phyloP scores from a whole-genome alignment of 2,797 vertebrate species.

The Tadarida brasiliensis region DNA sequence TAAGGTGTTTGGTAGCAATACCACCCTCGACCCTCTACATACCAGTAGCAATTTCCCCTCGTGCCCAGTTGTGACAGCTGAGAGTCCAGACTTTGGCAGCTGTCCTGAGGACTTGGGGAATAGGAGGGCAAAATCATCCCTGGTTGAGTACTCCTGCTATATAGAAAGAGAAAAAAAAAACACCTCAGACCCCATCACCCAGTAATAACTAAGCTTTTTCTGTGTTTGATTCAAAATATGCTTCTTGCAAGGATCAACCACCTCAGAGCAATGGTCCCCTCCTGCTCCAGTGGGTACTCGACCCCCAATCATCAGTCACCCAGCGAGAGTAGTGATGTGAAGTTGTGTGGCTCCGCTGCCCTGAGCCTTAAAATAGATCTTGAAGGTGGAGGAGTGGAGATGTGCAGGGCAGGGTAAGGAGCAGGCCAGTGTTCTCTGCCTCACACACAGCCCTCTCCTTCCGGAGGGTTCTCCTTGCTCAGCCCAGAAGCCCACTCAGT shows the following conservation, averaged over 20 bases:
- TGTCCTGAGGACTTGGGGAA: background rate
- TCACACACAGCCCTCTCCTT: background rate
- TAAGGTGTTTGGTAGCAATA: background rate
- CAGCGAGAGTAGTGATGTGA: background rate
- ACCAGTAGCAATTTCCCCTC: background rate
- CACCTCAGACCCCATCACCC: background rate
- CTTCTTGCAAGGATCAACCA: background rate
- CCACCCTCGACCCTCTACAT: no score
- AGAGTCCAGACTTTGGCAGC: background rate
- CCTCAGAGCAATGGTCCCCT: background rate
- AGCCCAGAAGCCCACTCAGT: background rate
- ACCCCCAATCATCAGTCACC: background rate
- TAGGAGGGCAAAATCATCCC: background rate
- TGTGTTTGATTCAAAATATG: background rate
- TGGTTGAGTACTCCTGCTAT: background rate
- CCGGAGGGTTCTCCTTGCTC: background rate
- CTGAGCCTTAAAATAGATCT: background rate
- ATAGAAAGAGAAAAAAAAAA: background rate
- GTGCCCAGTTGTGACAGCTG: background rate
- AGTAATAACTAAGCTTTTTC: background rate
- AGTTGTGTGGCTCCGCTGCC: background rate
- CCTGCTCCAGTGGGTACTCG: background rate
- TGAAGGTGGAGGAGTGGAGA: background rate
- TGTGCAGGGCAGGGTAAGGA: background rate
- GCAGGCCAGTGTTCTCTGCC: background rate